Conservation (phyloP, 2,888 invertebrate genomes). For the Drosophila merina region DNA sequence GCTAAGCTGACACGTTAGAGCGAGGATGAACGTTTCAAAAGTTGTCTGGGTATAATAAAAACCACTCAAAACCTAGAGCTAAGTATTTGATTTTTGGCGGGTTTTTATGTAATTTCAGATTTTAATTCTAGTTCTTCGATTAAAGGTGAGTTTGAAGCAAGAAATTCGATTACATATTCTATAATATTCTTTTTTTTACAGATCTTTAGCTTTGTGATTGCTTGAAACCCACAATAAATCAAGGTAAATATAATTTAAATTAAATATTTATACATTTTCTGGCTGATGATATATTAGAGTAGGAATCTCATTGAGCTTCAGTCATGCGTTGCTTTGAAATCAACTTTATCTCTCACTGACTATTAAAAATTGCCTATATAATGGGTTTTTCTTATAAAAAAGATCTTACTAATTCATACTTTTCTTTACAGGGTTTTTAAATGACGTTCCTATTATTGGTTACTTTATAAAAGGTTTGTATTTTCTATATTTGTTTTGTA, state of each 20-base stretch:
- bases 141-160: constrained; percentile 39
- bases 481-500: neutral
- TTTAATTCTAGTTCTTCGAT: neutral
- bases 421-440: constrained; percentile 1
- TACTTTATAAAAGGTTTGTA: constrained; percentile 26
- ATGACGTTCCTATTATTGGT: no score
- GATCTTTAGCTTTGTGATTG: neutral
- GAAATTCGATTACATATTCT: neutral
- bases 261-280: neutral
- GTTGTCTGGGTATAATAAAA: constrained; percentile 75
- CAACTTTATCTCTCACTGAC: constrained; percentile 49
- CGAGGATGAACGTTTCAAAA: constrained; percentile 70
- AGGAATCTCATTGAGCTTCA: constrained; percentile 70
- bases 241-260: constrained; percentile 21
- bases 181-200: neutral
- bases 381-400: neutral
- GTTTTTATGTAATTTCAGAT: constrained; percentile 25
- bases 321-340: constrained; percentile 61
- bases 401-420: neutral
- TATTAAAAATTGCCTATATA: neutral
- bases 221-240: neutral
- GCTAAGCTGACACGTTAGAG: constrained; percentile 71
- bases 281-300: constrained; percentile 44
- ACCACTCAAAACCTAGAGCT: constrained; percentile 53
- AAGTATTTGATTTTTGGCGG: constrained; percentile 14